These are phyloP conservation scores for Phaedon cochleariae DNA, from an alignment of 2,888 invertebrate species.

Conservation along the genomic window DNA sequence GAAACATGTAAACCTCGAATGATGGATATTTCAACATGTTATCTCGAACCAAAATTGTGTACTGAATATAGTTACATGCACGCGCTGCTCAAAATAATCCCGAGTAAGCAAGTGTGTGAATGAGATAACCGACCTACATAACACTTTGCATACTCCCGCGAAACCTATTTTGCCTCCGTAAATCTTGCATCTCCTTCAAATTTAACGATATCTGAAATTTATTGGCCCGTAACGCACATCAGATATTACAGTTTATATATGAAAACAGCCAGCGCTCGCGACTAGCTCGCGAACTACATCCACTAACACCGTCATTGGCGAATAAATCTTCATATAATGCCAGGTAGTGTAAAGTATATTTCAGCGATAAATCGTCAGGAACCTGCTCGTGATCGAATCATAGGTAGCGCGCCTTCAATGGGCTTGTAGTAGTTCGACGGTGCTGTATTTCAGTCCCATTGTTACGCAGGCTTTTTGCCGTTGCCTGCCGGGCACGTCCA, in stretches of 20 bases:
- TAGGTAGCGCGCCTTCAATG: constrained; percentile 37
- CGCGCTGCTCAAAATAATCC: not conserved
- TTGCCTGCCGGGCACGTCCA: constrained; percentile 27
- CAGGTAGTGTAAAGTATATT: constrained; percentile 37
- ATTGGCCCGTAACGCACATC: not conserved
- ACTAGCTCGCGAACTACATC: not conserved
- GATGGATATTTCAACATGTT: too few relatives aligned
- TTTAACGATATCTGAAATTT: not conserved
- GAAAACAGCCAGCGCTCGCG: not conserved
- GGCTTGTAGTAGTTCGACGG: constrained; percentile 32
- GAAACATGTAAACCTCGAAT: too few relatives aligned
- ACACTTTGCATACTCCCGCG: not conserved
- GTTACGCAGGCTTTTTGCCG: constrained; percentile 26
- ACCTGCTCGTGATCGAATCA: constrained; percentile 38
- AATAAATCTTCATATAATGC: constrained; percentile 36
- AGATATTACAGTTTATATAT: not conserved
- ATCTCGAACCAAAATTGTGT: too few relatives aligned
- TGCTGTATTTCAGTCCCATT: constrained; percentile 36
- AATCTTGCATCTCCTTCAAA: not conserved
- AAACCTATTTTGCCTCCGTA: not conserved
- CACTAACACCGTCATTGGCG: constrained; percentile 18
- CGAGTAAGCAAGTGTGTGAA: not conserved
- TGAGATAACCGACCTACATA: not conserved
- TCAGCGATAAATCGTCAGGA: constrained; percentile 30
- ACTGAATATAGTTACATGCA: too few relatives aligned